Conservation (phyloP, 1,140 invertebrate species). For the Psilanteris sp. region DNA sequence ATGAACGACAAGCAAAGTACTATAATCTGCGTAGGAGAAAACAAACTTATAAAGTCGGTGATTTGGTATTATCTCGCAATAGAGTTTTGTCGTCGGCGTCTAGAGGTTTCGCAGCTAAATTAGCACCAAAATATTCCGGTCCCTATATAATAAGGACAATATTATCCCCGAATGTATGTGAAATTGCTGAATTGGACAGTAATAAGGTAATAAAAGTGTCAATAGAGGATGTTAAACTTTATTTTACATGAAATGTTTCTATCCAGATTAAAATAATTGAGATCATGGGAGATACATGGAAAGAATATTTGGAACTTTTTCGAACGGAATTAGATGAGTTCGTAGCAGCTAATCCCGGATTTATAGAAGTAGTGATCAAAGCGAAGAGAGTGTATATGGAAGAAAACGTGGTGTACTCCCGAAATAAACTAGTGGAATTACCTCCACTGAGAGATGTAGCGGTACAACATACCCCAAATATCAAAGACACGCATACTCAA, state of each 20-base stretch:
- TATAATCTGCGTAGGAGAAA: constrained; percentile 36
- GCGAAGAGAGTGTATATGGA: neutral
- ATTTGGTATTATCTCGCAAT: neutral
- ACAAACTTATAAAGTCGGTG: neutral
- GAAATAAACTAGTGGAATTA: neutral
- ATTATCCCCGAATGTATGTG: neutral
- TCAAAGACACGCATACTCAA: no score
- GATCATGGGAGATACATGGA: no score
- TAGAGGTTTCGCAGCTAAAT: no score
- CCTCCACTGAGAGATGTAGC: neutral
- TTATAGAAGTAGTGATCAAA: neutral
- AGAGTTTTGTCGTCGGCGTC: neutral
- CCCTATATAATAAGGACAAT: constrained; percentile 5
- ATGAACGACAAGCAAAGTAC: neutral
- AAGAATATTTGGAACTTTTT: no score
- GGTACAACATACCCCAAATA: neutral
- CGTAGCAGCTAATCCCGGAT: neutral
- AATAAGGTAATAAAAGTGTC: neutral
- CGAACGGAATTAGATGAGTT: neutral
- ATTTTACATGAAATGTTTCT: neutral
- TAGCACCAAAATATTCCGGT: no score
- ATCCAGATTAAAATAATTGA: neutral
- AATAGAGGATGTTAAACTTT: neutral
- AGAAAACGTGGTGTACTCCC: neutral
- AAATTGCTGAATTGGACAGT: neutral